Evolutionary conservation across 1,140 invertebrate genomes (phyloP), one percentile per base, ranked within the genome.

Genomic region (Drosophila sturtevanti): DNA sequence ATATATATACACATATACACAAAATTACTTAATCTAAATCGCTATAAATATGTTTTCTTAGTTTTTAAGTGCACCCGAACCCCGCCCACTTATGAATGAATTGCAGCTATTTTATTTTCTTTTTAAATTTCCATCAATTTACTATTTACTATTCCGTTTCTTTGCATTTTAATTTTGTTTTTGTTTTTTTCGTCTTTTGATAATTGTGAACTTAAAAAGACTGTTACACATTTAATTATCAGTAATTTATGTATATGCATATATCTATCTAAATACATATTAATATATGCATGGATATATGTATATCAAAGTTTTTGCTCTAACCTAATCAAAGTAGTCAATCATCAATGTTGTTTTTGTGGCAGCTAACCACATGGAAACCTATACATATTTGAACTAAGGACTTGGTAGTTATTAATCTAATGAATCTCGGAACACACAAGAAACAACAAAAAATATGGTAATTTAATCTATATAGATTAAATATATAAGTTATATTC

Each of bases 201-300:
- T 79, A 82, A 81, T 76, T 87, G 82, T 87, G 63, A 87, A 89
- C 82, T 89, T 56, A 69, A 87, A 67, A 87, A 87, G 82, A 87
- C 82, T 87, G 82, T 87, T 87, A 82, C 76, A 87, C 68, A 72
- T 89, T 87, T 82, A 87, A 87, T 82, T 87, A 87, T 89, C 82
- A 89, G 75, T 87, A 86, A 87, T 76, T 76, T 81, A 58, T 63
- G 60, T 59, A 77, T 68, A 72, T 62, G 52, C 64, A 61, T 64
- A 68, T 41, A 58, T 48, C 56, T 16, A 68, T 51, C 64, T 64
- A 21, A 73, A 71, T 75, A 64, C 21, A 38, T 44, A 61, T 62
- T 27, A 56, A 38, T 67, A 72, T 59, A 44, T 44, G 16, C 18
- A 18, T 41, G 7, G 38, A 41, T 41, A 44, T 44, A 58, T 67